Conservation (phyloP, 1,140 invertebrate genomes). For the Cyclargus thomasi region DNA sequence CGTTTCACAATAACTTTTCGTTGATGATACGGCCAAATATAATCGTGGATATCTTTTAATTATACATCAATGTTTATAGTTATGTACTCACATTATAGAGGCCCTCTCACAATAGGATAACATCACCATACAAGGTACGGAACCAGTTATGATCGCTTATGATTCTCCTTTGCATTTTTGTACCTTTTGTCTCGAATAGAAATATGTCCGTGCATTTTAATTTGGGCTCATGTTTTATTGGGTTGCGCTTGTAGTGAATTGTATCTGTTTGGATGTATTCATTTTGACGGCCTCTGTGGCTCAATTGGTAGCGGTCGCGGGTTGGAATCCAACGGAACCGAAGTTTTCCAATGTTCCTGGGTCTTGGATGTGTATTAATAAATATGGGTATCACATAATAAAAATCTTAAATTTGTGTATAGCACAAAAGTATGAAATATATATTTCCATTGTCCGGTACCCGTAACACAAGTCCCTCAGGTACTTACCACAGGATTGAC, state of each 20-base stretch:
- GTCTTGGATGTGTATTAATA: too few relatives aligned
- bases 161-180: constrained; percentile 65
- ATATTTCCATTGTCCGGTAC: too few relatives aligned
- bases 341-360: too few relatives aligned
- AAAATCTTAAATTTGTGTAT: too few relatives aligned
- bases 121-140: constrained; percentile 62
- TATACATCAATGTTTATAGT: constrained; percentile 48
- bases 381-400: too few relatives aligned
- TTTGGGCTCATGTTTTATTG: constrained; percentile 45
- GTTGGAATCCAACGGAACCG: too few relatives aligned
- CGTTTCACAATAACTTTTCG: background rate
- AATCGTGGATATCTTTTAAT: background rate
- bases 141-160: constrained; percentile 70
- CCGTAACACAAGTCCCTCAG: too few relatives aligned
- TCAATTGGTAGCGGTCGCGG: too few relatives aligned
- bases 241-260: background rate
- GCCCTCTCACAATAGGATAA: constrained; percentile 66
- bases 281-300: too few relatives aligned
- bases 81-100: constrained; percentile 38
- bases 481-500: too few relatives aligned
- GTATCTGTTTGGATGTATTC: too few relatives aligned
- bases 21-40: background rate
- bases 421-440: too few relatives aligned
- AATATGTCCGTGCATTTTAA: constrained; percentile 67
- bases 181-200: constrained; percentile 64